Evolutionary conservation across 2,797 vertebrate species (phyloP).

Genomic region (Aeoliscus strigatus): DNA sequence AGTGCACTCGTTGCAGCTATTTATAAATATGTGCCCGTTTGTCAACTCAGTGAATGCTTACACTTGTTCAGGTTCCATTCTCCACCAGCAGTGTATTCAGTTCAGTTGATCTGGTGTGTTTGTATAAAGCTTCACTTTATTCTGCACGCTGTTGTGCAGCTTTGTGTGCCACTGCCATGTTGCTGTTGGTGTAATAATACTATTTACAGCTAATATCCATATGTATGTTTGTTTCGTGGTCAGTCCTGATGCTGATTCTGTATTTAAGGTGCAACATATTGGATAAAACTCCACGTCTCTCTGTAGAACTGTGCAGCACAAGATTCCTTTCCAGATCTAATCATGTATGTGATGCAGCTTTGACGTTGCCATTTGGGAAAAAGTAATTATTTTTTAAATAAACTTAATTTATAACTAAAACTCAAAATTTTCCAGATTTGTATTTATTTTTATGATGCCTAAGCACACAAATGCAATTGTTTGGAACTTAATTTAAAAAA

Average conservation of each 20-base stretch:
- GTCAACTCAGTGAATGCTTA: slow-evolving; percentile 43
- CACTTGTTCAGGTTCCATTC: slow-evolving; percentile 32
- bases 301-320: slow-evolving; percentile 37
- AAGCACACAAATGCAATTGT: slow-evolving; percentile 16
- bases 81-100: slow-evolving; percentile 44
- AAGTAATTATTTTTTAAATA: slow-evolving; percentile 76
- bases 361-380: slow-evolving; percentile 46
- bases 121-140: slow-evolving; percentile 30
- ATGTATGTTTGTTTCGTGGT: slow-evolving; percentile 40
- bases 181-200: slow-evolving; percentile 31
- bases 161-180: slow-evolving; percentile 44
- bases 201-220: slow-evolving; percentile 38
- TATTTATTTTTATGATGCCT: slow-evolving; percentile 32
- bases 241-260: slow-evolving; percentile 57
- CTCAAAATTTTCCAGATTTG: slow-evolving; percentile 36
- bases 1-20: slow-evolving; percentile 36
- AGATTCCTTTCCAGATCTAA: slow-evolving; percentile 50
- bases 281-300: slow-evolving; percentile 46
- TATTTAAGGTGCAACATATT: slow-evolving; percentile 56
- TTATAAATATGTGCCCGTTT: slow-evolving; percentile 31
- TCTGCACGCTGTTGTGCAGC: slow-evolving; percentile 32
- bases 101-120: slow-evolving; percentile 38
- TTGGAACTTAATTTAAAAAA: slow-evolving; percentile 23
- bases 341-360: slow-evolving; percentile 54
- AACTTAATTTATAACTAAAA: slow-evolving; percentile 74